Evolutionary conservation across 2,113 vertebrate genomes (phyloP).

Genomic region (Thomomys bottae): DNA sequence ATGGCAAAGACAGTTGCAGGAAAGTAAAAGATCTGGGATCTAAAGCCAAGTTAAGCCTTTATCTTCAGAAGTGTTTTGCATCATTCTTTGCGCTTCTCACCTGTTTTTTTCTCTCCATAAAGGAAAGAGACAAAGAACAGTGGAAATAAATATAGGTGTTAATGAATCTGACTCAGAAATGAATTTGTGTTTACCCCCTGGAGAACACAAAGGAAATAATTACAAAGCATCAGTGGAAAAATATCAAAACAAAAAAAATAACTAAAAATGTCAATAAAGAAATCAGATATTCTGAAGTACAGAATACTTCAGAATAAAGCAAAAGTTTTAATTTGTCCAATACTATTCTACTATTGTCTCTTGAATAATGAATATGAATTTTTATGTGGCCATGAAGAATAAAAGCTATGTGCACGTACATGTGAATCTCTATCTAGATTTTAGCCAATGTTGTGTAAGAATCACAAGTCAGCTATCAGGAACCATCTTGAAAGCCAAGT

Average conservation of each 20-base stretch:
- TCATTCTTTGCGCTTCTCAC: background rate
- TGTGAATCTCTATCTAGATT: background rate
- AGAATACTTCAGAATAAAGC: background rate
- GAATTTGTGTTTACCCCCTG: background rate
- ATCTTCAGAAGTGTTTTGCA: background rate
- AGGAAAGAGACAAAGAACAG: background rate
- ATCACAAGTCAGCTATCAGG: background rate
- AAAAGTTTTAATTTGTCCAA: background rate
- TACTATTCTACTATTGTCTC: background rate
- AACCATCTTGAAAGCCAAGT: background rate
- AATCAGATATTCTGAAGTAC: background rate
- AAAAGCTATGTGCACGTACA: background rate
- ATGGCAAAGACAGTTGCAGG: background rate
- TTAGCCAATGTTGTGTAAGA: background rate
- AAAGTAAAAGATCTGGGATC: slow-evolving; percentile 12
- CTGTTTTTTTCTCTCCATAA: background rate
- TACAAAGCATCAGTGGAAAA: slow-evolving; percentile 4
- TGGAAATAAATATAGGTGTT: background rate
- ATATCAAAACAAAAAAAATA: background rate
- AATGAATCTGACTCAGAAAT: background rate
- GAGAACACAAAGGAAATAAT: background rate
- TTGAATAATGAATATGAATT: background rate
- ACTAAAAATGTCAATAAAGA: background rate
- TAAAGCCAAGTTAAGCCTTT: background rate
- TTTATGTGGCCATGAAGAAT: background rate